Evolutionary conservation across 2,113 vertebrate genomes (phyloP).

Genomic region (Psittacula cyanocephala): DNA sequence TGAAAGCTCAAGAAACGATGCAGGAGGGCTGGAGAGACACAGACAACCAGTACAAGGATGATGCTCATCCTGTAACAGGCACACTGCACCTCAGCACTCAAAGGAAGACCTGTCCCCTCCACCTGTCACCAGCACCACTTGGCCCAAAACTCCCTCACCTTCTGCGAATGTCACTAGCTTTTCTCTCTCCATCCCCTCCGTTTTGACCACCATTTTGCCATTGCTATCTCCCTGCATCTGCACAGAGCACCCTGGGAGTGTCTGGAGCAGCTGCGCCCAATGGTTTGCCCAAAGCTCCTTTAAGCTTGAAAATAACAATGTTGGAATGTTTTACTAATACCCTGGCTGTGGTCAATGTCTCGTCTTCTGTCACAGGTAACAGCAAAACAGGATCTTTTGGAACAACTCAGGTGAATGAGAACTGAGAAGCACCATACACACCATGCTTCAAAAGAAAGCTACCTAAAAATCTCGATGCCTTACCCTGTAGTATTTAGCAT

Average conservation of each 20-base stretch:
- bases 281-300: not conserved
- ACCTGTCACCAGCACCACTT: not conserved
- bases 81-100: not conserved
- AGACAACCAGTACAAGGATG: accelerated
- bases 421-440: not conserved
- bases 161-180: accelerated
- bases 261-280: accelerated
- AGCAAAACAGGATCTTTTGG: not conserved
- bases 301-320: not conserved
- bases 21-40: not conserved
- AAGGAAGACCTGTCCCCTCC: not conserved
- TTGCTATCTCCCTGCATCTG: accelerated
- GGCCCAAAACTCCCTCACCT: not conserved
- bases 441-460: not conserved
- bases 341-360: not conserved
- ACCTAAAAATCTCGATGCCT: not conserved
- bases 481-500: not conserved
- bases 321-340: not conserved
- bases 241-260: accelerated
- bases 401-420: not conserved
- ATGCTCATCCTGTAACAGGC: not conserved
- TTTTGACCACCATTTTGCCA: not conserved
- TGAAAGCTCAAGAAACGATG: not conserved
- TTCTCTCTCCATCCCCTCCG: not conserved
- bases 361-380: not conserved